Base-by-base conservation (phyloP, 2,888 invertebrate species). In the Drepana falcataria region DNA sequence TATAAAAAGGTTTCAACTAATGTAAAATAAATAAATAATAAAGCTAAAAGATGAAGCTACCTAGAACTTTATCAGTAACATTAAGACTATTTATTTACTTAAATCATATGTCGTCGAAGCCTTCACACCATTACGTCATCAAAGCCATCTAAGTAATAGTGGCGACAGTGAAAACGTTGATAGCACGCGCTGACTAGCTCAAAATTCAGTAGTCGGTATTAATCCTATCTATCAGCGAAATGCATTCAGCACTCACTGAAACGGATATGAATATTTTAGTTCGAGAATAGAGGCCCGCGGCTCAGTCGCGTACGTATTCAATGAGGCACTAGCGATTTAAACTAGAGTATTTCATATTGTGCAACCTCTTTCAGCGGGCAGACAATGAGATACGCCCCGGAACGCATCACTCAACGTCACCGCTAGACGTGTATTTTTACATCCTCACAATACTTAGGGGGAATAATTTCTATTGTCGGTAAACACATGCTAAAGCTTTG, bases 341-440 rank as follows among this genome's bases (percentile, higher is more conserved):
- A 74, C 80, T 76, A 85, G 83, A 87, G 83, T 84, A 87, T 87
- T 88, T 86, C 86, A 87, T 87, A 87, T 84, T 83, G 81, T 80
- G 83, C 85, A 83, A 84, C 84, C 85, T 85, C 88, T 90, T 89
- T 90, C 81, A 83, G 74, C 55, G 62, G 57, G 65, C 87, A 85
- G 83, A 91, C 90, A 90, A 90, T 87, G 79, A 75, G 73, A 66
- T 63, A 78, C 77, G 79, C 77, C 74, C 68, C 72, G 74, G 78
- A 81, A 83, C 85, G 87, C 87, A 91, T 90, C 89, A 88, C 85
- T 90, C 90, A 88, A 88, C 81, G 89, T 89, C 90, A 86, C 78
- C 65, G 72, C 71, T 77, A 71, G 83, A 83, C 81, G 77, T 76
- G 77, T 83, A 86, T 87, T 89, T 88, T 87, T 86, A 82, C 83